phyloP scores from a whole-genome alignment of 30 jellyfish, hydroid and myxozoan species.

The Turritopsis dohrnii region DNA sequence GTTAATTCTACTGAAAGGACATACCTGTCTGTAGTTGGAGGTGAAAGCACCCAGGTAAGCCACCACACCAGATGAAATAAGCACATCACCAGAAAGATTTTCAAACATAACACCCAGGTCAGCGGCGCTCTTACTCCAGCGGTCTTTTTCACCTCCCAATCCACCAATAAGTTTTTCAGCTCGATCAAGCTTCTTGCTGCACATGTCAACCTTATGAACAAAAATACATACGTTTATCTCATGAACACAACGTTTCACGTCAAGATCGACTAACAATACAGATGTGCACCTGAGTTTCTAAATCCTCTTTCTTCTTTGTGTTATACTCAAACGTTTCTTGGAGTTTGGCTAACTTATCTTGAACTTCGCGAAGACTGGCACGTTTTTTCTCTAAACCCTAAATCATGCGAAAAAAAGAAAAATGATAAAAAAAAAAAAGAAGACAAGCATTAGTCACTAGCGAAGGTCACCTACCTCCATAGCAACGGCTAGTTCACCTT shows the following conservation, averaged over 20 bases:
- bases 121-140: slow-evolving; percentile 89
- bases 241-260: not conserved
- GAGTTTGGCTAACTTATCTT: slow-evolving; percentile 85
- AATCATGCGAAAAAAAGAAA: not conserved
- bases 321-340: slow-evolving; percentile 91
- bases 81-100: slow-evolving; percentile 90
- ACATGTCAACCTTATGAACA: slow-evolving; percentile 66
- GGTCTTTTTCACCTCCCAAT: slow-evolving; percentile 96
- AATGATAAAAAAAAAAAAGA: not conserved
- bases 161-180: slow-evolving; percentile 97
- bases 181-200: slow-evolving; percentile 91
- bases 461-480: slow-evolving; percentile 62
- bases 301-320: slow-evolving; percentile 93
- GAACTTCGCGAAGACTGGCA: slow-evolving; percentile 83
- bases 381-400: slow-evolving; percentile 96
- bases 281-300: slow-evolving; percentile 73
- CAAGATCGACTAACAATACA: not conserved
- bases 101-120: slow-evolving; percentile 69
- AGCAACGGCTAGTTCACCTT: slow-evolving; percentile 91
- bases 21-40: slow-evolving; percentile 78
- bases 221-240: not conserved
- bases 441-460: not conserved
- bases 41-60: slow-evolving; percentile 99
- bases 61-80: slow-evolving; percentile 91
- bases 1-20: not conserved